Percentiles rank a stretch among this genome's conserved stretches.
phyloP scores from a whole-genome alignment of 2,888 invertebrate genomes.

The Lasiommata megera region DNA sequence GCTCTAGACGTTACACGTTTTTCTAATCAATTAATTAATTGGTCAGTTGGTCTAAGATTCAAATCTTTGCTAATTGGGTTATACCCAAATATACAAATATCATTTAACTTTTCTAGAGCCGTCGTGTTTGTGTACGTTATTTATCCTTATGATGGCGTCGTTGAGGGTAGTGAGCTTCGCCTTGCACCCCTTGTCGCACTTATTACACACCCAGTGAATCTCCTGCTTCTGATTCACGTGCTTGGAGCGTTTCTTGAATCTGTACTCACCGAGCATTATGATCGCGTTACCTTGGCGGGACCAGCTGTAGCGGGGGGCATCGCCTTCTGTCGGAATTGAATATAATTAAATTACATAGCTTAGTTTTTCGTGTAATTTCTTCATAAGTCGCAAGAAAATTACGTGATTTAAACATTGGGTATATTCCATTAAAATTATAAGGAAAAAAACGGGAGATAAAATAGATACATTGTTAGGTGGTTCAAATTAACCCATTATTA shows the following conservation, averaged over 20 bases:
- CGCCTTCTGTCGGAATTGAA: constrained; percentile 34
- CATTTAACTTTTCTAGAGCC: constrained; percentile 46
- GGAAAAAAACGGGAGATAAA: too few species aligned
- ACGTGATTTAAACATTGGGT: too few species aligned
- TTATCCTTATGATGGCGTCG: constrained; percentile 64
- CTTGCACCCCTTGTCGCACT: constrained; percentile 69
- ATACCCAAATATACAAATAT: constrained; percentile 16
- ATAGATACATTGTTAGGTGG: too few species aligned
- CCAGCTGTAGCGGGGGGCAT: constrained; percentile 65
- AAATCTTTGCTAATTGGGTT: neutral
- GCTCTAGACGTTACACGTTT: too few species aligned
- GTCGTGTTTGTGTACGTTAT: constrained; percentile 63
- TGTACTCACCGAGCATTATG: constrained; percentile 65
- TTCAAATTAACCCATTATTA: too few species aligned
- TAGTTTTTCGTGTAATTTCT: neutral
- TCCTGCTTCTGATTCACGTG: constrained; percentile 63
- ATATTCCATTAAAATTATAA: too few species aligned
- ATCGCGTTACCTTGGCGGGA: constrained; percentile 70
- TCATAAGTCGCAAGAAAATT: neutral
- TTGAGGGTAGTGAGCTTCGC: constrained; percentile 66
- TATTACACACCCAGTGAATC: constrained; percentile 72
- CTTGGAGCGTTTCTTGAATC: constrained; percentile 69
- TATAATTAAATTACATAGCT: too few species aligned
- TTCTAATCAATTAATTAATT: too few species aligned
- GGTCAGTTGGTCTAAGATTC: neutral